Evolutionary conservation across 2,113 vertebrate genomes (phyloP).

Genomic region (Pachypanchax playfairii): DNA sequence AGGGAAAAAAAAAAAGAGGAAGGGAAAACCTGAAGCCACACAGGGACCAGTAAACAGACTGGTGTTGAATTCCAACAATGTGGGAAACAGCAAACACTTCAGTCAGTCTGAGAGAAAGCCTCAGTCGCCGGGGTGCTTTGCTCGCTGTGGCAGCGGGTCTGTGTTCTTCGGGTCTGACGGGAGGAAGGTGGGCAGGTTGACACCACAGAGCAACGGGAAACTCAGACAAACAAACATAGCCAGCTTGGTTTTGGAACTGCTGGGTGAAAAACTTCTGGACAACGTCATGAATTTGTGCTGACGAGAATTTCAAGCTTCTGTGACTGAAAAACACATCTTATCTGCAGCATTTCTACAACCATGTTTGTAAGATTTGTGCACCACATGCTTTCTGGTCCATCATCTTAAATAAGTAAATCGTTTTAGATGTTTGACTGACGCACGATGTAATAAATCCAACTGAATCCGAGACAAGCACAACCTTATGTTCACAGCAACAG

Average conservation of each 20-base stretch:
- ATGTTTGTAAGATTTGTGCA: background rate
- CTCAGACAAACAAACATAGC: conserved; percentile 68
- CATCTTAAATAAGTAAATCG: background rate
- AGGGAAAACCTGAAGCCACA: conserved; percentile 52
- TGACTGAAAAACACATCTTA: conserved; percentile 53
- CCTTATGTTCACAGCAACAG: conserved; percentile 26
- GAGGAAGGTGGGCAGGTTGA: conserved; percentile 59
- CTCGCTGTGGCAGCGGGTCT: conserved; percentile 46
- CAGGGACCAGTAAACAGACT: conserved; percentile 70
- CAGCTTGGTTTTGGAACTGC: conserved; percentile 39
- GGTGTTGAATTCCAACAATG: conserved; percentile 78
- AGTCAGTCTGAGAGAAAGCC: conserved; percentile 65
- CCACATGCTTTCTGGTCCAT: background rate
- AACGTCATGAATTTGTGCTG: conserved; percentile 48
- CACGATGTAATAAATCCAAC: background rate
- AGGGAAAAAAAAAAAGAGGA: background rate
- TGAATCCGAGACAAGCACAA: background rate
- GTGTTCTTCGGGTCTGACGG: conserved; percentile 53
- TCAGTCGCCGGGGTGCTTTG: conserved; percentile 55
- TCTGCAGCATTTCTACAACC: conserved; percentile 30
- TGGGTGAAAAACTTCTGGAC: conserved; percentile 60
- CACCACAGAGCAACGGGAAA: conserved; percentile 61
- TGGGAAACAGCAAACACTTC: conserved; percentile 72
- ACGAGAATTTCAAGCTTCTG: conserved; percentile 63
- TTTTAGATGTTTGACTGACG: background rate